Conservation (phyloP, 2,113 vertebrate genomes). For the Papio anubis region DNA sequence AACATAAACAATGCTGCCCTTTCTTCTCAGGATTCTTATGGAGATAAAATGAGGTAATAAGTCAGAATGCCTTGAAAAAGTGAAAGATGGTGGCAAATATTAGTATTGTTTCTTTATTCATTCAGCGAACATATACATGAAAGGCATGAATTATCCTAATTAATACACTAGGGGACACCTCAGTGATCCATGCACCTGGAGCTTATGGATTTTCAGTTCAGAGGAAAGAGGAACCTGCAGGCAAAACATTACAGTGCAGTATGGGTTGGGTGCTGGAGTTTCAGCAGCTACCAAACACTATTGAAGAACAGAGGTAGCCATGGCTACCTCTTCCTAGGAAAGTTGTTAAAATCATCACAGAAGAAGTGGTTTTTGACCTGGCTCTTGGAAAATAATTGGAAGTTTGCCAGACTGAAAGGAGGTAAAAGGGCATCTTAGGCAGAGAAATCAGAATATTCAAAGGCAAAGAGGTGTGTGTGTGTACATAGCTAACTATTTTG, state of each 20-base stretch:
- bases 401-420: not conserved
- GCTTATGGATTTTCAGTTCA: not conserved
- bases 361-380: not conserved
- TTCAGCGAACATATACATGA: not conserved
- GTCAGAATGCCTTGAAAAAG: constrained; percentile 13
- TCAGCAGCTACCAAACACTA: not conserved
- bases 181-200: not conserved
- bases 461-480: not conserved
- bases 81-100: not conserved
- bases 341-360: not conserved
- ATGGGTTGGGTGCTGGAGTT: not conserved
- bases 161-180: not conserved
- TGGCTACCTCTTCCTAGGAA: not conserved
- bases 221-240: not conserved
- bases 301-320: not conserved
- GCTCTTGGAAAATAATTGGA: not conserved
- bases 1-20: constrained; percentile 3
- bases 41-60: constrained; percentile 20
- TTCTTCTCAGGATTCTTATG: constrained; percentile 8
- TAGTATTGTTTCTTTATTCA: not conserved
- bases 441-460: not conserved
- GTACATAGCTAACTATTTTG: not conserved
- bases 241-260: not conserved
- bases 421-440: not conserved
- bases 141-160: not conserved